These are phyloP conservation scores for Rhadinocentrus ornatus DNA, from an alignment of 2,797 vertebrate genomes.

Conservation along the genomic window DNA sequence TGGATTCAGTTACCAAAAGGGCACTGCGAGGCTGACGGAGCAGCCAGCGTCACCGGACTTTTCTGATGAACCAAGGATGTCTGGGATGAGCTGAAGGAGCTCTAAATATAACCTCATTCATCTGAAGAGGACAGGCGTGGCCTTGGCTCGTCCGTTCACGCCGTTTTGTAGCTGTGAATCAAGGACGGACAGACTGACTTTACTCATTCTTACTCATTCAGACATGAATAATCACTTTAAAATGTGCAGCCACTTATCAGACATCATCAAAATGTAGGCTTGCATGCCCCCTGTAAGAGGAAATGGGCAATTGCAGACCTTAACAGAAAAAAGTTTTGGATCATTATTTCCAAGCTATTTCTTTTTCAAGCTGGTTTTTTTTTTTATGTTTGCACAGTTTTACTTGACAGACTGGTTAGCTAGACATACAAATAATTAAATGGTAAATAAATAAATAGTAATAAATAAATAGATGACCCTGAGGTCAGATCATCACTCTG, in stretches of 20 bases:
- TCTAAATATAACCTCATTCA: slow-evolving; percentile 73
- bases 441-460: not conserved
- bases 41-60: slow-evolving; percentile 65
- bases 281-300: slow-evolving; percentile 79
- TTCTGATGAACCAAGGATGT: slow-evolving; percentile 71
- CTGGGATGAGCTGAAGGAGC: slow-evolving; percentile 70
- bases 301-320: slow-evolving; percentile 69
- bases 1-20: slow-evolving; percentile 91
- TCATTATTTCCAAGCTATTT: not conserved
- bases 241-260: slow-evolving; percentile 42
- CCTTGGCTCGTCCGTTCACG: slow-evolving; percentile 2
- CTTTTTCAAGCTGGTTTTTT: not conserved
- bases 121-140: slow-evolving; percentile 37
- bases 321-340: slow-evolving; percentile 9
- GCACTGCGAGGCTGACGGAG: slow-evolving; percentile 78
- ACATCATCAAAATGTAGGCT: slow-evolving; percentile 57
- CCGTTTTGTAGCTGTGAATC: slow-evolving; percentile 30
- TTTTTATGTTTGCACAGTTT: not conserved
- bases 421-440: not conserved
- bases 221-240: slow-evolving; percentile 28
- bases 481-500: slow-evolving; percentile 40
- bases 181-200: slow-evolving; percentile 14
- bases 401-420: not conserved
- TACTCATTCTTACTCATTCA: slow-evolving; percentile 26
- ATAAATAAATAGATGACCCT: slow-evolving; percentile 13